Conservation (phyloP, 2,113 vertebrate species). For the Hemiscyllium ocellatum region DNA sequence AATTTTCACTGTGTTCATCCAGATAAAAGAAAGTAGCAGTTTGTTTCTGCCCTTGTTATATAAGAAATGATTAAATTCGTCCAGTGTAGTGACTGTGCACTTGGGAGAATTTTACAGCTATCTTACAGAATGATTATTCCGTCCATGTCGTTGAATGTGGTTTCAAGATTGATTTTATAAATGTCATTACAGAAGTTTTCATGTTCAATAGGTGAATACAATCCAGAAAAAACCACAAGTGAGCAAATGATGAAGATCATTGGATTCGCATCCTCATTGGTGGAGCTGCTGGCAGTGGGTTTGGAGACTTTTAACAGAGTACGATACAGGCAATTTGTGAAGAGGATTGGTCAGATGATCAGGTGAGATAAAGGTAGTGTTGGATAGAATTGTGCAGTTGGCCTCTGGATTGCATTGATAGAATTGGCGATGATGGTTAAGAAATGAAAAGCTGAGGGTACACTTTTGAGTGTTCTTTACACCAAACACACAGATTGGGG, state of each 20-base stretch:
- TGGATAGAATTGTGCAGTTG: too few relatives aligned
- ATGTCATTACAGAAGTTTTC: background rate
- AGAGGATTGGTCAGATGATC: conserved; percentile 88
- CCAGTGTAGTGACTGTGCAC: background rate
- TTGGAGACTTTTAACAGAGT: conserved; percentile 90
- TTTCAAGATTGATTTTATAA: background rate
- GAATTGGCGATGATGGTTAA: too few relatives aligned
- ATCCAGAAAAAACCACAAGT: conserved; percentile 75
- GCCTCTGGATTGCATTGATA: too few relatives aligned
- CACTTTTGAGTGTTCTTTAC: too few relatives aligned
- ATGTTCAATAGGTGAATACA: conserved; percentile 66
- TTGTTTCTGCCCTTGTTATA: background rate
- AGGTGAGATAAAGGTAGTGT: conserved; percentile 57
- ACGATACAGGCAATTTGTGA: conserved; percentile 88
- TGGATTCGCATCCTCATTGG: conserved; percentile 82
- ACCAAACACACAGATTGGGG: too few relatives aligned
- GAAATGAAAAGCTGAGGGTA: too few relatives aligned
- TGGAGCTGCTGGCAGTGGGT: conserved; percentile 79
- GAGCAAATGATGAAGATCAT: conserved; percentile 97
- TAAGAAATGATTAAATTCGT: background rate
- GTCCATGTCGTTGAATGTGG: background rate
- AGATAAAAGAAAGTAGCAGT: background rate
- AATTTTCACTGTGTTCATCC: background rate
- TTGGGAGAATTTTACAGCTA: background rate
- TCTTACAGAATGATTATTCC: background rate